These are phyloP conservation scores for Ondatra zibethicus DNA, from an alignment of 2,113 vertebrate species.

Conservation along the genomic window DNA sequence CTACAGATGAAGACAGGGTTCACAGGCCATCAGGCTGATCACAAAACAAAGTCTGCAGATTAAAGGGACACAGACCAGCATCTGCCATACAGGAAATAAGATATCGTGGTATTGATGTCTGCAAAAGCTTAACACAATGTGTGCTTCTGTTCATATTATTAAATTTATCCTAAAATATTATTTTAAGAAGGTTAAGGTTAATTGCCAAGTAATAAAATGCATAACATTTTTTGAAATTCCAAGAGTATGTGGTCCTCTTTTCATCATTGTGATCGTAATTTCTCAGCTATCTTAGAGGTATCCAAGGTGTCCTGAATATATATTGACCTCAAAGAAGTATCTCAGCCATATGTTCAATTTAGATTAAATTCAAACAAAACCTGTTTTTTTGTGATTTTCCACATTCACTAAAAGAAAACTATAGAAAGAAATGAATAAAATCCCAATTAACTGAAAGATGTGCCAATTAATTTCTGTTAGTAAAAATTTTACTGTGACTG, in stretches of 20 bases:
- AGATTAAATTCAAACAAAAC: background rate
- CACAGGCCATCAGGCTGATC: background rate
- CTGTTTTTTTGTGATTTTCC: background rate
- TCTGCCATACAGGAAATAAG: background rate
- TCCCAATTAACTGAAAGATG: background rate
- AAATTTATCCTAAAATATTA: constrained; percentile 22
- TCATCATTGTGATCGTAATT: background rate
- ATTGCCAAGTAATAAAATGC: background rate
- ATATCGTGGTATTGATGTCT: background rate
- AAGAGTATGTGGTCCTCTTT: background rate
- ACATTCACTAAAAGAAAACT: constrained; percentile 10
- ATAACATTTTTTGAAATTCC: background rate
- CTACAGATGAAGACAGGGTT: background rate
- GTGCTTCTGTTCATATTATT: background rate
- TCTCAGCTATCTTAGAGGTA: background rate
- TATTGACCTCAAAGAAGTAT: background rate
- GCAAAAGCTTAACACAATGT: background rate
- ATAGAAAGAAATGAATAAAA: background rate
- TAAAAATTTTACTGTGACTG: background rate
- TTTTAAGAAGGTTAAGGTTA: constrained; percentile 3
- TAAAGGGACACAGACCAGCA: background rate
- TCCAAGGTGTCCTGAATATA: background rate
- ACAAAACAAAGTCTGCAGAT: background rate
- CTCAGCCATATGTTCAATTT: background rate
- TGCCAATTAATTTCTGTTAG: constrained; percentile 20